A percentile compares a stretch with the other conserved stretches of the same genome.
Evolutionary conservation across 2,888 invertebrate species (phyloP).

Genomic region (Strigamia transsilvanica): DNA sequence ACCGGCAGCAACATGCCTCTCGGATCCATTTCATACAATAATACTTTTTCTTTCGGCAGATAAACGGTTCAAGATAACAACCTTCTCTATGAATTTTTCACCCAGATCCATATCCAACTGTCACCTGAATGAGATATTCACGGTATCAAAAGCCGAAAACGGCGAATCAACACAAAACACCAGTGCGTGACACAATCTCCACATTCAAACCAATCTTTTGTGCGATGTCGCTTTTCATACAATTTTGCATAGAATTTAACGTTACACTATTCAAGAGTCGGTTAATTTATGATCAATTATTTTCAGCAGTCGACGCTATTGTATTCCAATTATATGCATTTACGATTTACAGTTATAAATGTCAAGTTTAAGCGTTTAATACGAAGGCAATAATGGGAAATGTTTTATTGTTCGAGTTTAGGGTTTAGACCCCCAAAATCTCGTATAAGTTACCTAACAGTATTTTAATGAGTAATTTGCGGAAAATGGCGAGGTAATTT

Average conservation of each 20-base stretch:
- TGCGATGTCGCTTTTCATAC: background rate
- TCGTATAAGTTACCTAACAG: background rate
- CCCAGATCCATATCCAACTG: background rate
- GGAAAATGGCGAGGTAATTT: background rate
- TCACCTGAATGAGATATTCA: background rate
- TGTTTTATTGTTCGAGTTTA: background rate
- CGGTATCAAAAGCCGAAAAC: background rate
- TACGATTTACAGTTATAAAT: background rate
- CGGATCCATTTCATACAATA: no score
- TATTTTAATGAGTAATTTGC: background rate
- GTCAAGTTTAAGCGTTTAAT: constrained; percentile 15
- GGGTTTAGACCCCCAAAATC: background rate
- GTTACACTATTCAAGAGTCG: background rate
- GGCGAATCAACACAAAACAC: background rate
- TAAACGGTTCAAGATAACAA: background rate
- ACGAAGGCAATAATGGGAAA: background rate
- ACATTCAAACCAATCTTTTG: constrained; percentile 5
- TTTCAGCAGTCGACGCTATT: background rate
- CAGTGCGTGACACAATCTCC: background rate
- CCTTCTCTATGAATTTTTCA: background rate
- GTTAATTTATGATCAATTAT: no score
- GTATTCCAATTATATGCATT: background rate
- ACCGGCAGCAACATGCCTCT: no score
- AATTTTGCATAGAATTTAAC: background rate
- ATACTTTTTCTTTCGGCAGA: no score